A percentile compares a stretch with the other conserved stretches of the same genome.
These are phyloP conservation scores for Spodoptera picta DNA, from an alignment of 2,888 invertebrate genomes.

Conservation along the genomic window DNA sequence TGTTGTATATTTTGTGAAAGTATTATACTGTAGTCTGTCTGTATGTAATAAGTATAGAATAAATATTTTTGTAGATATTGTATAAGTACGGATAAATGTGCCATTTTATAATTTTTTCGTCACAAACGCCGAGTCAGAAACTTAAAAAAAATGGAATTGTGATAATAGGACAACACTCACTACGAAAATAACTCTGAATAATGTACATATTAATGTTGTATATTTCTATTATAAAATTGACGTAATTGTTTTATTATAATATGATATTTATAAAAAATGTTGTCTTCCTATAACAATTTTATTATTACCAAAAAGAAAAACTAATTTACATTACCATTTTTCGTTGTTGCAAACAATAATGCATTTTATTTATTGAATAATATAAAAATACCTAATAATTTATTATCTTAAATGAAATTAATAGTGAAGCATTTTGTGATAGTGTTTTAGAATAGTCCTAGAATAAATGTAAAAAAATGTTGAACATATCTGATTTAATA, in stretches of 20 bases:
- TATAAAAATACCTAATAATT: constrained; percentile 18
- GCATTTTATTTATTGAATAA: constrained; percentile 64
- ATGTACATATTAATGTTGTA: too few relatives aligned
- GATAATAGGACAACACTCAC: neutral
- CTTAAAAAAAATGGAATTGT: constrained; percentile 13
- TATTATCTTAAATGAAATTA: constrained; percentile 34
- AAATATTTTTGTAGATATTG: constrained; percentile 53
- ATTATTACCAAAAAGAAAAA: constrained; percentile 22
- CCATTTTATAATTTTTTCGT: constrained; percentile 48
- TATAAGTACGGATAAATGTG: constrained; percentile 42
- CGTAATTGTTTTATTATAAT: too few relatives aligned
- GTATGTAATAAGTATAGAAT: constrained; percentile 20
- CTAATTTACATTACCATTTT: constrained; percentile 32
- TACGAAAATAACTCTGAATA: too few relatives aligned
- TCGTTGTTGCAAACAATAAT: constrained; percentile 57
- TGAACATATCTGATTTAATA: constrained; percentile 59
- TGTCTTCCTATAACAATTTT: constrained; percentile 11
- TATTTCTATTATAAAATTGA: too few relatives aligned
- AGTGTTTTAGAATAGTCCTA: constrained; percentile 63
- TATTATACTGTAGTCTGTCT: constrained; percentile 56
- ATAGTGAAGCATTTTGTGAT: constrained; percentile 65
- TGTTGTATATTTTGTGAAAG: constrained; percentile 64
- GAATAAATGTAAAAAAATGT: constrained; percentile 51
- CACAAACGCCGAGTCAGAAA: constrained; percentile 38
- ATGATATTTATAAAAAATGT: neutral